Conservation (phyloP, 2,113 vertebrate species). For the Probosciger aterrimus region DNA sequence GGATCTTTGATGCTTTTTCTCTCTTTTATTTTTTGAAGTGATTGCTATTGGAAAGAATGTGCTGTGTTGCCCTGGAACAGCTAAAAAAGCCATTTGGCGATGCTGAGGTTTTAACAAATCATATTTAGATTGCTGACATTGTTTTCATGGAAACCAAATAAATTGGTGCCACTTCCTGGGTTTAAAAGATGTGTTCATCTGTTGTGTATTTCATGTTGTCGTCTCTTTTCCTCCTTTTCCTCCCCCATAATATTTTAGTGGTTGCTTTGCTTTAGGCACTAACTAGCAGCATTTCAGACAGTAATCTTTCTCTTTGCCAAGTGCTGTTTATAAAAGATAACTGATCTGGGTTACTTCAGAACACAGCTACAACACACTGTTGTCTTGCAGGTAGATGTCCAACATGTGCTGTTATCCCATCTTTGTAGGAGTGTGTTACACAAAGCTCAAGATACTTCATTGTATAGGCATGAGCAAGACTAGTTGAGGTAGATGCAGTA, state of each 20-base stretch:
- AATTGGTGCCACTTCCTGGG: slow-evolving; percentile 42
- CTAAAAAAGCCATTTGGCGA: background rate
- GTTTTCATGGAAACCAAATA: slow-evolving; percentile 62
- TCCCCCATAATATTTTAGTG: background rate
- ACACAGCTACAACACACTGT: background rate
- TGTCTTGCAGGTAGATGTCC: background rate
- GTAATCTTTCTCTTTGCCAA: background rate
- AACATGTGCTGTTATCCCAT: background rate
- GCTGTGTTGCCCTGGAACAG: background rate
- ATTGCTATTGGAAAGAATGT: background rate
- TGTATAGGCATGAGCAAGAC: background rate
- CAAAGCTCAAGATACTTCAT: background rate
- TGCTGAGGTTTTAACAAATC: slow-evolving; percentile 28
- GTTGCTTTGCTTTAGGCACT: background rate
- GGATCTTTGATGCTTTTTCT: background rate
- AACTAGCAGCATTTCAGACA: background rate
- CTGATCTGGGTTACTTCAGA: background rate
- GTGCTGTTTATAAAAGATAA: background rate
- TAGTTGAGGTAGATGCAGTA: background rate
- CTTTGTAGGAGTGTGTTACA: background rate
- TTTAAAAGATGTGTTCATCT: slow-evolving; percentile 32
- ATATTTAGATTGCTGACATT: slow-evolving; percentile 16
- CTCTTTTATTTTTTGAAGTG: background rate
- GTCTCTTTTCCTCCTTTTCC: too few relatives aligned
- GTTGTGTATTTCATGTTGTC: background rate